Base-by-base conservation (phyloP, 1,140 invertebrate genomes). In the Laupala kohalensis region DNA sequence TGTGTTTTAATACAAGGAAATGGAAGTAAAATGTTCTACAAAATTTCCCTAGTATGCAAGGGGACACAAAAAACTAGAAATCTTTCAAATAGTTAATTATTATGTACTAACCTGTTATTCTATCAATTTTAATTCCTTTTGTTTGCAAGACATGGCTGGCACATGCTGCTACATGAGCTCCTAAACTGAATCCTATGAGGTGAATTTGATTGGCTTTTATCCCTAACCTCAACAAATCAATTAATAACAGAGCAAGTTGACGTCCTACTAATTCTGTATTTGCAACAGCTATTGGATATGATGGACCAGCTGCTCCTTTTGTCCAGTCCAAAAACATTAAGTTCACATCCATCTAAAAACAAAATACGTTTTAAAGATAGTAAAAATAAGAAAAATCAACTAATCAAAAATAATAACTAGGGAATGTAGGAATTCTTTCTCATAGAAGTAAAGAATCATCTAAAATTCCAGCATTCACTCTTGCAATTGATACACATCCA, bases 131-230 rank as follows among this genome's bases (percentile, higher is more conserved):
- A 1, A 83, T 76, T 5, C 83, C 83, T 29, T 79, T 81, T 4
- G 77, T 80, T 70, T 86, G 85, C 0, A 90, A 76, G n/a, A 86
- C 74, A 73, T 89, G 86, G 0, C 90, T 90, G 0, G 89, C 87
- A 73, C 87, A 88, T 0, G 89, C 90, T 6, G 88, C 89, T 1
- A 91, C 86, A 75, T 93, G 91, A 2, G 90, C 90, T 2, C 91
- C 91, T 0, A 93, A 78, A 76, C 90, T 91, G 79, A 92, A 92
- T 3, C 91, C 92, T 53, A 93, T 85, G 1, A 92, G 75, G 77
- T 93, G 91, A 3, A 90, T 83, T 0, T 81, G 73, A 1, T 78
- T 75, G 0, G 83, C 76, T 24, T 79, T 75, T 12, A 82, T 78
- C 0, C 85, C 84, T 24, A 83, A 70, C 25, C 79, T 76, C 12